Evolutionary conservation across 2,113 vertebrate species (phyloP).

Genomic region (Alligator mississippiensis): DNA sequence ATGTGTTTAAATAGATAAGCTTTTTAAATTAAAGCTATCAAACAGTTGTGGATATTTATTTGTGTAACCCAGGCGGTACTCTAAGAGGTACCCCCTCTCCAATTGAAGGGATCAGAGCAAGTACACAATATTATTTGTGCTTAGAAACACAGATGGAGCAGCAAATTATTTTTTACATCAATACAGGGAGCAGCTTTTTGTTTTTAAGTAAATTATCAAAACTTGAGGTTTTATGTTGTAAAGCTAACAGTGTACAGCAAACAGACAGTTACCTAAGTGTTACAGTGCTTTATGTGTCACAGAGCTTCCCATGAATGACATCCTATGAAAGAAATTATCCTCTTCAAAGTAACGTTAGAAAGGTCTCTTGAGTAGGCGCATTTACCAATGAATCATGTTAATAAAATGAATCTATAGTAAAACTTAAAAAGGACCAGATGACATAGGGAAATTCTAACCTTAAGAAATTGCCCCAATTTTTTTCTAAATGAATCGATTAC

Average conservation of each 20-base stretch:
- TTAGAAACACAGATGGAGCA: not conserved
- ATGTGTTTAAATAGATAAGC: not conserved
- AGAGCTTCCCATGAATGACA: accelerated
- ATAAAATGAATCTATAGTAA: not conserved
- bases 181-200: not conserved
- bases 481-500: not conserved
- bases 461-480: not conserved
- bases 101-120: too few relatives aligned
- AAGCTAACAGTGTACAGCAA: not conserved
- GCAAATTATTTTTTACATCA: not conserved
- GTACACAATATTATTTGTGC: not conserved
- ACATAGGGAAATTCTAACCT: not conserved
- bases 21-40: not conserved
- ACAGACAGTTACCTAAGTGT: not conserved
- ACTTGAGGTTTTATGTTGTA: not conserved
- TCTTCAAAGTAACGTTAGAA: not conserved
- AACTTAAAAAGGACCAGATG: not conserved
- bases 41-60: not conserved
- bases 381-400: not conserved
- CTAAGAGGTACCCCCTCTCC: too few relatives aligned
- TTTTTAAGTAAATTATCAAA: not conserved
- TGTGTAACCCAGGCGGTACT: too few relatives aligned
- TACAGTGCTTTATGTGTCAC: not conserved
- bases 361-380: not conserved
- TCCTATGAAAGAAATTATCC: not conserved